A percentile compares a stretch with the other conserved stretches of the same genome.
Evolutionary conservation across 2,797 vertebrate genomes (phyloP).

Genomic region (Myripristis jacobus): DNA sequence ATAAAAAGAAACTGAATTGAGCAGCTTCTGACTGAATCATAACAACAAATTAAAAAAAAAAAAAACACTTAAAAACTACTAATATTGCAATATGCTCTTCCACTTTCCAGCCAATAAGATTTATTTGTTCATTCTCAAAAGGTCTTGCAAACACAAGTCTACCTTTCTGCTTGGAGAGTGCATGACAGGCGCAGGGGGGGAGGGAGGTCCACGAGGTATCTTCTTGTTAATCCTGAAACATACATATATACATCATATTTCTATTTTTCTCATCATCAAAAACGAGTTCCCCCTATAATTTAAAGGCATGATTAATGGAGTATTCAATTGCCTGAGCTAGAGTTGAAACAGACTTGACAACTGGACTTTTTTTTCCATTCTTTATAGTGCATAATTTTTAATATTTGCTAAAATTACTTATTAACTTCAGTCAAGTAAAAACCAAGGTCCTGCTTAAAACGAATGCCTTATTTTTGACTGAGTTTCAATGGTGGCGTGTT

Average conservation of each 20-base stretch:
- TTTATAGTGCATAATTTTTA: no score
- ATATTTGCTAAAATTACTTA: no score
- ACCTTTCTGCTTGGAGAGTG: slow-evolving; percentile 99
- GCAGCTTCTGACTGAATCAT: background rate
- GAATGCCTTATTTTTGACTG: no score
- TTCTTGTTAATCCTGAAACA: slow-evolving; percentile 96
- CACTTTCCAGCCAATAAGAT: background rate
- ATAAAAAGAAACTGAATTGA: background rate
- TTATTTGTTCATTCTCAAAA: background rate
- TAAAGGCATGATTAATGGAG: no score
- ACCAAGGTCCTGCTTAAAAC: no score
- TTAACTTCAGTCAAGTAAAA: no score
- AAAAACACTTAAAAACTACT: background rate
- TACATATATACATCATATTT: background rate
- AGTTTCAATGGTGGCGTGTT: no score
- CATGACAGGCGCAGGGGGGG: slow-evolving; percentile 98
- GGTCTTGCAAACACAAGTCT: slow-evolving; percentile 29
- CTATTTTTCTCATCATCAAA: background rate
- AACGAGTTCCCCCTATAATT: no score
- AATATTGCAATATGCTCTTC: background rate
- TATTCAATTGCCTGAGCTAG: no score
- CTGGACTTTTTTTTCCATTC: no score
- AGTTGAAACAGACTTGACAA: no score
- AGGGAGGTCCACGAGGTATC: slow-evolving; percentile 97
- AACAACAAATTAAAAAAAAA: background rate